These are phyloP conservation scores for Pangasius larnaudii DNA, from an alignment of 2,797 vertebrate species.

Conservation along the genomic window DNA sequence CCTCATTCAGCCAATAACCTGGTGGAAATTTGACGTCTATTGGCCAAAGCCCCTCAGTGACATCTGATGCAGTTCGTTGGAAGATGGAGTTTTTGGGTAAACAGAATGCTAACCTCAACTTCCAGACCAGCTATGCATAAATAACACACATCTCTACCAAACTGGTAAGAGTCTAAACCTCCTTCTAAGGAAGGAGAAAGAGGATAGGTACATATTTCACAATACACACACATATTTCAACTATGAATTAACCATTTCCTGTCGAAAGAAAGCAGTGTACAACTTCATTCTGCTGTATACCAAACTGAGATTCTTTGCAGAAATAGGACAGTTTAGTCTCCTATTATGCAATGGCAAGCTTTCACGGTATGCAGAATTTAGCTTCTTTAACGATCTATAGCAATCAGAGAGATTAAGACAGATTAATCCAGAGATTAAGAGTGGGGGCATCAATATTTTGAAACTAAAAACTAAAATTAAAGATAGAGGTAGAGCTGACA, in stretches of 20 bases:
- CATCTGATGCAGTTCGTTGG: background rate
- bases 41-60: background rate
- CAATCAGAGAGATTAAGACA: background rate
- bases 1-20: constrained; percentile 14
- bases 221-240: background rate
- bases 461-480: no score
- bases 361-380: background rate
- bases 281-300: background rate
- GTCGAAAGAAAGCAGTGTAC: background rate
- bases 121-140: background rate
- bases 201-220: background rate
- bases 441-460: background rate
- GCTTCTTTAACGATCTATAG: background rate
- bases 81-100: background rate
- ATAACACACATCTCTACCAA: background rate
- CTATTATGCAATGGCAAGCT: background rate
- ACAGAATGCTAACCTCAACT: background rate
- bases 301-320: background rate
- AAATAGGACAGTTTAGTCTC: background rate
- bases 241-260: background rate
- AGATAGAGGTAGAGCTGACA: background rate
- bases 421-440: background rate
- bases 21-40: constrained; percentile 5
- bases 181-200: background rate
- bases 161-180: background rate